Conservation (phyloP, 2,888 invertebrate genomes). For the Macrophya annulata region DNA sequence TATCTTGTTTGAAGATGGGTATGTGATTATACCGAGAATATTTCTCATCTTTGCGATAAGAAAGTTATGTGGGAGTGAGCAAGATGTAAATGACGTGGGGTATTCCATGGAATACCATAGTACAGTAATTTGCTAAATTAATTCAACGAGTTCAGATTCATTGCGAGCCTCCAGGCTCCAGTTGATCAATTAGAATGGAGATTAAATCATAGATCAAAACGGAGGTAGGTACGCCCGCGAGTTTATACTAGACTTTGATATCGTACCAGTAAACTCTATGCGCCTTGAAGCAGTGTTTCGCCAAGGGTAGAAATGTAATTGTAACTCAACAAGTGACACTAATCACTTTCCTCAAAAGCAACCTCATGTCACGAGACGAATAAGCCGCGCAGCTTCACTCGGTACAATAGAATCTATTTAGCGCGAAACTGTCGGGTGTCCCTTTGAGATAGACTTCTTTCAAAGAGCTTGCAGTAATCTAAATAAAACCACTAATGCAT, state of each 20-base stretch:
- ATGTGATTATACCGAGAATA: background rate
- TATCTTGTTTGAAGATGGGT: background rate
- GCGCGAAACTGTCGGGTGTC: background rate
- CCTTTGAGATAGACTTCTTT: slow-evolving; percentile 2
- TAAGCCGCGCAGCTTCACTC: slow-evolving; percentile 1
- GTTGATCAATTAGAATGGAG: slow-evolving; percentile 41
- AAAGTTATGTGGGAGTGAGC: background rate
- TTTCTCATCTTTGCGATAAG: background rate
- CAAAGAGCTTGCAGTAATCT: background rate
- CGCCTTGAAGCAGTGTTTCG: background rate
- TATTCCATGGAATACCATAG: background rate
- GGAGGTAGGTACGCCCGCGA: background rate
- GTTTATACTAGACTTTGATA: slow-evolving; percentile 39
- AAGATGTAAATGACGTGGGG: background rate
- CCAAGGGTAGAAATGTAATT: slow-evolving; percentile 32
- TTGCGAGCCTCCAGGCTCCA: slow-evolving; percentile 12
- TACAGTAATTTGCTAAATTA: slow-evolving; percentile 22
- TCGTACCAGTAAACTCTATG: background rate
- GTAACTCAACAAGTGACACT: slow-evolving; percentile 34
- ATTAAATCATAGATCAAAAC: slow-evolving; percentile 45
- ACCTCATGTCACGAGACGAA: slow-evolving; percentile 6
- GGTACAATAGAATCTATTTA: slow-evolving; percentile 34
- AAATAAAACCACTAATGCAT: slow-evolving; percentile 20
- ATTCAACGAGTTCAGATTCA: slow-evolving; percentile 29
- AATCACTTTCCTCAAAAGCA: slow-evolving; percentile 27